Evolutionary conservation across 2,797 vertebrate genomes (phyloP), one percentile per base, ranked within the genome.

Genomic region (Oreonectes daqikongensis): DNA sequence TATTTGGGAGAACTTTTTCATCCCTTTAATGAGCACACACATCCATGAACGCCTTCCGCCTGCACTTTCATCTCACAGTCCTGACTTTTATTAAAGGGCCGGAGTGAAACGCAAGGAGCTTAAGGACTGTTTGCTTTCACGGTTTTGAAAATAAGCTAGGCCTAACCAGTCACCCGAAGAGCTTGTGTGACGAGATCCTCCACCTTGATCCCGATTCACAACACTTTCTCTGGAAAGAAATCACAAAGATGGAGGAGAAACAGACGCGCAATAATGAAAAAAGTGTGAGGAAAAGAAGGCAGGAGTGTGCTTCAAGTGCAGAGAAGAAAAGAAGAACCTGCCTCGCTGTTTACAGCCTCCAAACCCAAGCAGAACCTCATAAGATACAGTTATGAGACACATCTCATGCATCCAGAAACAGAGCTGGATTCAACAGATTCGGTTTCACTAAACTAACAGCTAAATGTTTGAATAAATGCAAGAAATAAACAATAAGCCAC

Each of bases 21-120:
- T n/a, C n/a, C n/a, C n/a, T n/a, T n/a, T n/a, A n/a, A n/a, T n/a
- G n/a, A n/a, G 65, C 46, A 32, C 35, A 15, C 24, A 68, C 44
- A 68, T 74, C 44, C 5, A 28, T 12, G 1, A 26, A 32, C 7
- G 1, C 4, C 61, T 28, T 44, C 24, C 11, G 15, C 40, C 12
- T 52, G 66, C 8, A 17, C 78, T 75, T 69, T 69, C 67, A 55
- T 80, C 66, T 75, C 64, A 35, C 22, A 26, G 38, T 38, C 38
- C 69, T 64, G 42, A 55, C 66, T 80, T 75, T 75, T 30, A 75
- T 80, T 66, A 75, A 80, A 75, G 72, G 53, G 5, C 57, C 30
- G 38, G 46, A 55, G 35, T 11, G 18, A 55, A 70, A 59, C 15
- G 7, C 66, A 11, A 11, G 20, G 30, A 65, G 30, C 59, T 38